Evolutionary conservation across 2,888 invertebrate genomes (phyloP).

Genomic region (Trachelus stipa): DNA sequence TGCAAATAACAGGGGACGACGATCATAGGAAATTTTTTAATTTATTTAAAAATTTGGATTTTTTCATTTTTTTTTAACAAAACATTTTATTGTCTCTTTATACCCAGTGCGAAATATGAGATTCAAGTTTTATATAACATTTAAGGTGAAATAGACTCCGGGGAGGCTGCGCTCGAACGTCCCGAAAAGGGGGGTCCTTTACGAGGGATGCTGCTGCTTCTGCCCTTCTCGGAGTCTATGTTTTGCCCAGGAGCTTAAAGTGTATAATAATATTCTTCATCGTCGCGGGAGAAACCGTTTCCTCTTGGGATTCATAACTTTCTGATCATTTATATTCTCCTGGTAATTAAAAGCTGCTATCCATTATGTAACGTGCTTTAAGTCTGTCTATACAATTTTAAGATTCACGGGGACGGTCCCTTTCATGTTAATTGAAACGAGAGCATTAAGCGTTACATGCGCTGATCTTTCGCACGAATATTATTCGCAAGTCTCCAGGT

Average conservation of each 20-base stretch:
- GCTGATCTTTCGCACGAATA: too few species aligned
- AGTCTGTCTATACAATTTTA: background rate
- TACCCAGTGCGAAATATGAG: background rate
- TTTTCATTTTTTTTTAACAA: too few species aligned
- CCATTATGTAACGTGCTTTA: background rate
- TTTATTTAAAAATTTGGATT: background rate
- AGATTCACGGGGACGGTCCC: background rate
- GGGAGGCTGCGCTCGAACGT: background rate
- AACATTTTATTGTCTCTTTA: too few species aligned
- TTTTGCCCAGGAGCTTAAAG: slow-evolving; percentile 33
- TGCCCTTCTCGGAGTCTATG: background rate
- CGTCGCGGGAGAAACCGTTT: slow-evolving; percentile 24
- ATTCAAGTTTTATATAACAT: background rate
- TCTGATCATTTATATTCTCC: slow-evolving; percentile 14
- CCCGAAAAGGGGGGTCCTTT: background rate
- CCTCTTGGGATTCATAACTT: slow-evolving; percentile 35
- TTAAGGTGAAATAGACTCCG: background rate
- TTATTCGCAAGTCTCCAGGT: background rate
- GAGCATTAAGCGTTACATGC: background rate
- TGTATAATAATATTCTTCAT: slow-evolving; percentile 25
- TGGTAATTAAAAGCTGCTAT: background rate
- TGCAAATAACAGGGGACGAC: too few species aligned
- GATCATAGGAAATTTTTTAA: background rate
- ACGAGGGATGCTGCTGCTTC: background rate
- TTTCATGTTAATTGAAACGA: background rate